Base-by-base conservation (phyloP, 2,888 invertebrate genomes). In the Mesodorylaimus sp. region DNA sequence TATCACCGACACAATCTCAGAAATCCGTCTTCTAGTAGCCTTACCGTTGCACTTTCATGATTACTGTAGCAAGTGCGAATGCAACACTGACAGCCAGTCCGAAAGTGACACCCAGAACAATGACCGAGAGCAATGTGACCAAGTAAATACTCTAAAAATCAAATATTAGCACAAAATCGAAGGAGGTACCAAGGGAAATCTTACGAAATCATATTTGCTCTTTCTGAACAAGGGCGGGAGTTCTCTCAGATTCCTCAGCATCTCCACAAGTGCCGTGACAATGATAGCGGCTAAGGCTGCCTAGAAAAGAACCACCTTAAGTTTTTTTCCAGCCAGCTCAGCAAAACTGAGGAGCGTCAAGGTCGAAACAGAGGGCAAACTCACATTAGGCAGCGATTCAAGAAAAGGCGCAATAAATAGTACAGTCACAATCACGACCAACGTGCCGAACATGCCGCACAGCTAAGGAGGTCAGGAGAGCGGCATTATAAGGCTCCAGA, bases 351-450 rank as follows among this genome's bases (percentile, higher is more conserved):
- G n/a, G n/a, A n/a, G n/a, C n/a, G n/a, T n/a, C n/a, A n/a, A n/a
- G n/a, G n/a, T n/a, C n/a, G n/a, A n/a, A n/a, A n/a, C n/a, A n/a
- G n/a, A n/a, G n/a, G n/a, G n/a, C n/a, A n/a, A n/a, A n/a, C 25
- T 48, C 69, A 79, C 79, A 62, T 76, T 75, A 48, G 88, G 88
- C 54, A 88, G 70, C 43, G 77, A 74, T 66, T 83, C 79, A 67
- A 88, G 86, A 67, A 82, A 80, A 27, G 85, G 85, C 1, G 83
- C 87, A 55, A 88, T 75, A 77, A 81, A 83, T 48, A 88, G 71
- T 52, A 89, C 68, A 47, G 88, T 81, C 58, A 79, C 70, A 2
- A 85, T 69, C 23, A 88, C 69, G 29, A 87, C 71, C 1, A 66
- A 49, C 53, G 82, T 80, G 5, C 84, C 83, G 36, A 87, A 74